Conservation (phyloP, 2,797 vertebrate species). For the Babyrousa celebensis region DNA sequence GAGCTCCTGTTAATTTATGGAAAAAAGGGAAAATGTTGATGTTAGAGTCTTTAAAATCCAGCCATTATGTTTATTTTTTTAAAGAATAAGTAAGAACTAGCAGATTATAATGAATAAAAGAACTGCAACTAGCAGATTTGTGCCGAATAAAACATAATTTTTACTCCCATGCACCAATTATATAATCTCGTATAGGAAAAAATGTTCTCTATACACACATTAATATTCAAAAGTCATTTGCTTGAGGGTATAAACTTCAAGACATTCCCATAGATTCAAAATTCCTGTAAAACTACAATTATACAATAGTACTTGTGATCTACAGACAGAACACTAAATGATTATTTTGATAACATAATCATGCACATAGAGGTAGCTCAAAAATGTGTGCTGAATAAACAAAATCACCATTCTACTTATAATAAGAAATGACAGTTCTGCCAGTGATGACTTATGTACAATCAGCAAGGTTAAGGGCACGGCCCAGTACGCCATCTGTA, state of each 20-base stretch:
- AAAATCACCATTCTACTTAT: background rate
- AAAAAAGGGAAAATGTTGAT: background rate
- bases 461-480: background rate
- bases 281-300: background rate
- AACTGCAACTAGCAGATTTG: background rate
- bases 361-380: constrained; percentile 24
- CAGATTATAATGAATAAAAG: no score
- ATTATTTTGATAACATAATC: background rate
- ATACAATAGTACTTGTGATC: background rate
- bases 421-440: background rate
- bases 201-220: background rate
- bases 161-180: background rate
- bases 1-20: background rate
- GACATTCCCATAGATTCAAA: background rate
- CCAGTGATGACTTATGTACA: background rate
- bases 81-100: constrained; percentile 27
- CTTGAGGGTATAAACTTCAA: background rate
- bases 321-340: background rate
- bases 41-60: background rate
- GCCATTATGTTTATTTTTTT: background rate
- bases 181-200: background rate
- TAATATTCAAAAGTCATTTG: background rate
- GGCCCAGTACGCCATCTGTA: background rate
- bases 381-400: constrained; percentile 4
- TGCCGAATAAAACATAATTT: constrained; percentile 34